These are phyloP conservation scores for Mola mola DNA, from an alignment of 2,113 vertebrate genomes.

Conservation along the genomic window DNA sequence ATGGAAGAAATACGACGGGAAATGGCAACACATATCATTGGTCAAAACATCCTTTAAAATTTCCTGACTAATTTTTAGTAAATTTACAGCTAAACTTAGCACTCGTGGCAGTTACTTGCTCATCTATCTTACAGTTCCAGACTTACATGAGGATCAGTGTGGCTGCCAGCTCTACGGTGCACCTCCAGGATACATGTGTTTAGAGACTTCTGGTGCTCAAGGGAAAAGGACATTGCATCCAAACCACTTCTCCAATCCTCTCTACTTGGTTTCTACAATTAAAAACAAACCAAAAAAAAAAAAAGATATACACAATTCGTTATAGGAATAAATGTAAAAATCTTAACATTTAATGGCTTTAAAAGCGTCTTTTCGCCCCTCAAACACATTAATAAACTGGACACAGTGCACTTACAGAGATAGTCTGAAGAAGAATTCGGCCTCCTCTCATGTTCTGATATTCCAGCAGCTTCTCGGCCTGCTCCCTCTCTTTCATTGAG, in stretches of 20 bases:
- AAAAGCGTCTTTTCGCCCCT: background rate
- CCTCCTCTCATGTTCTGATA: conserved; percentile 83
- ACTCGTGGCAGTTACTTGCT: background rate
- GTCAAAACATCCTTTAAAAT: too few species aligned
- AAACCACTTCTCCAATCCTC: conserved; percentile 79
- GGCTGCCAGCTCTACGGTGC: conserved; percentile 59
- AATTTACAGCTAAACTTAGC: too few species aligned
- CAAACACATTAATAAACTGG: too few species aligned
- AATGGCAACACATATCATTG: background rate
- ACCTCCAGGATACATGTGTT: conserved; percentile 73
- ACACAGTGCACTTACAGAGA: conserved; percentile 58
- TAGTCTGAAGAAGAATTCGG: conserved; percentile 75
- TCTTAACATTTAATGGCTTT: background rate
- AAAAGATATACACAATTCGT: background rate
- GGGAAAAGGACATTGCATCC: conserved; percentile 77
- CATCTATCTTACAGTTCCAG: background rate
- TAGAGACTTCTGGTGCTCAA: conserved; percentile 79
- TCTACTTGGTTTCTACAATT: conserved; percentile 73
- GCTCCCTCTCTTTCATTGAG: conserved; percentile 76
- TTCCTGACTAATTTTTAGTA: too few species aligned
- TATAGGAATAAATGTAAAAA: too few species aligned
- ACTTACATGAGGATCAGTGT: conserved; percentile 78
- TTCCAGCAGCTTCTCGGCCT: conserved; percentile 76
- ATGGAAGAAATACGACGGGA: conserved; percentile 9
- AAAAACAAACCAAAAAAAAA: background rate